Base-by-base conservation (phyloP, 30 jellyfish, hydroid and myxozoan genomes). In the Nemopilema nomurai region DNA sequence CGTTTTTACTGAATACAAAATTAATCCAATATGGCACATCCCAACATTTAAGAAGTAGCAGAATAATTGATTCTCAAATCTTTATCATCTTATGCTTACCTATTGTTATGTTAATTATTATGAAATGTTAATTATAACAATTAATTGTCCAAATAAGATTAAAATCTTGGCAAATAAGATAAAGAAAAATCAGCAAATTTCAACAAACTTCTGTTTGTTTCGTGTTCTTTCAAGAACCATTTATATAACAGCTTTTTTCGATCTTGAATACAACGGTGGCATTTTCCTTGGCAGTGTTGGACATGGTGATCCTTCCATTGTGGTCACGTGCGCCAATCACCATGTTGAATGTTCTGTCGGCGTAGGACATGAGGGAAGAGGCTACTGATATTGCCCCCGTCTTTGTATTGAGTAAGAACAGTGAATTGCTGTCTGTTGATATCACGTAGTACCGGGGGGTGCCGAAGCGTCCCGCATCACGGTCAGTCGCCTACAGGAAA, bases 311-410 rank as follows among this genome's bases (percentile, higher is more conserved):
- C 51, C 85, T 81, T 27, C 89, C 95, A 41, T 78, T 77, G 51
- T 86, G 69, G 50, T 86, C 95, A 22, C 95, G 74, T 0, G 95
- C 95, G 16, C 82, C 86, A n/a, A 86, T 62, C 1, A 86, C 89
- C 51, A 86, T 68, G 16, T 50, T 76, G 86, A 49, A 86, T 27
- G 89, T 69, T 21, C 76, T 76, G 24, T 76, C 85, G 51, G 95
- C 89, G 51, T 76, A 73, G 4, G 89, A 21, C 89, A 86, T 86
- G 16, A 86, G 89, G 1, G 95, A 86, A 16, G 82, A 72, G 0
- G 95, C 86, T 4, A 86, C 95, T 18, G 70, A 76, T 22, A 86
- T 68, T 30, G 81, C 85, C 0, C 95, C 95, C 17, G 85, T 86
- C 16, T 67, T 68, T 0, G 86, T 21, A 70, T 86, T 78, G 51